These are phyloP conservation scores for Cheilosia vulpina DNA, from an alignment of 2,888 invertebrate genomes.

Conservation along the genomic window DNA sequence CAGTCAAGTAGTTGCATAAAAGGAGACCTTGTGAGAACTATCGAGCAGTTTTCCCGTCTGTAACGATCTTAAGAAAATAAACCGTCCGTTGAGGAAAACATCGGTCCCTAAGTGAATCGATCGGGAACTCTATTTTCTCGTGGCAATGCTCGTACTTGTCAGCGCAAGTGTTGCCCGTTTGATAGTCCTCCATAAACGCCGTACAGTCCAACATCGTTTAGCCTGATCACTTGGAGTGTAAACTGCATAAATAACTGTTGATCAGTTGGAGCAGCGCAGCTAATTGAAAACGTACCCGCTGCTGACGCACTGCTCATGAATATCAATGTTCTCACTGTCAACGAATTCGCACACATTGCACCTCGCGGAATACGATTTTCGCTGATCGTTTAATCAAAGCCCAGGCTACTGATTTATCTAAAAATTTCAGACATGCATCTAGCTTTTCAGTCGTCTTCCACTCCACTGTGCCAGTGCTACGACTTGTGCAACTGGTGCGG, in stretches of 20 bases:
- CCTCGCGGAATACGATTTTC: conserved; percentile 33
- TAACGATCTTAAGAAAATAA: too few species aligned
- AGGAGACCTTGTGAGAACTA: too few species aligned
- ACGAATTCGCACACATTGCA: conserved; percentile 39
- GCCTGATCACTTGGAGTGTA: background rate
- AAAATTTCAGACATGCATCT: conserved; percentile 56
- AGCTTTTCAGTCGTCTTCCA: conserved; percentile 19
- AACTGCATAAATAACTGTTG: conserved; percentile 16
- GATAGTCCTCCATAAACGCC: too few species aligned
- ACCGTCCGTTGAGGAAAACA: too few species aligned
- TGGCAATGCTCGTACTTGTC: too few species aligned
- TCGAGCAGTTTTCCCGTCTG: too few species aligned
- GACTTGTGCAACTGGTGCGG: conserved; percentile 23
- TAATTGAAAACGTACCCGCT: conserved; percentile 23
- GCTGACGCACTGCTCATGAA: conserved; percentile 19
- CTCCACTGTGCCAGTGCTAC: background rate
- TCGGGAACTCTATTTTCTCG: too few species aligned
- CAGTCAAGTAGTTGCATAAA: too few species aligned
- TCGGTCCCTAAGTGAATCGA: too few species aligned
- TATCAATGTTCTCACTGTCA: conserved; percentile 50
- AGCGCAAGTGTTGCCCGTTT: too few species aligned
- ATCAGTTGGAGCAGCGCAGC: background rate
- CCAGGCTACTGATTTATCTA: conserved; percentile 66
- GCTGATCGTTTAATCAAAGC: conserved; percentile 67
- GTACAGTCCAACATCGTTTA: too few species aligned